A percentile compares a stretch with the other conserved stretches of the same genome.
phyloP scores from a whole-genome alignment of 2,797 vertebrate genomes.

The Danio choprae region DNA sequence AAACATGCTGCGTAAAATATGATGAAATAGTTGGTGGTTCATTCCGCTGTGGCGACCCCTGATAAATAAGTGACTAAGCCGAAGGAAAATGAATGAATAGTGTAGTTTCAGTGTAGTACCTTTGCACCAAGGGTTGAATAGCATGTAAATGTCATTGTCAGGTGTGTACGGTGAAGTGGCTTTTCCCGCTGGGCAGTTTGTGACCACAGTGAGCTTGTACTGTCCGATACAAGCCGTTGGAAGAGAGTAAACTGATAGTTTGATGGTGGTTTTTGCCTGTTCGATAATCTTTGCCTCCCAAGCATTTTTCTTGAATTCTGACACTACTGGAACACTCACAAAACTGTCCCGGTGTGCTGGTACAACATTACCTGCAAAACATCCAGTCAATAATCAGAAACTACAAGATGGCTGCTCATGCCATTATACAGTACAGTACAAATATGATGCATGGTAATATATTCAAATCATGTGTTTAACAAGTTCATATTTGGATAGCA shows the following conservation, averaged over 20 bases:
- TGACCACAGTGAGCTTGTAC: conserved; percentile 19
- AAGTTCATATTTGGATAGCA: too few species aligned
- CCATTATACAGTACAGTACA: too few species aligned
- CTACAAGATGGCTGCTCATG: not conserved
- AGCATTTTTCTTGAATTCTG: not conserved
- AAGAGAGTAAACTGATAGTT: conserved; percentile 15
- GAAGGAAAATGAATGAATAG: too few species aligned
- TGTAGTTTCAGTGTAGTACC: too few species aligned
- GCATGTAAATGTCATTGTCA: not conserved
- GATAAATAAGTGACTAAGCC: too few species aligned
- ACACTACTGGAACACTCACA: not conserved
- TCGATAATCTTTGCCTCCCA: conserved; percentile 23
- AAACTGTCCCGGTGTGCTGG: not conserved
- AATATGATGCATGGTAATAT: too few species aligned
- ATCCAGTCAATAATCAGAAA: not conserved
- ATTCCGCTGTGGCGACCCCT: too few species aligned
- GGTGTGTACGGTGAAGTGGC: conserved; percentile 10
- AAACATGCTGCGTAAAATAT: too few species aligned
- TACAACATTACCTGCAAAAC: not conserved
- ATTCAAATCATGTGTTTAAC: too few species aligned
- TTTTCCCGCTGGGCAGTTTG: conserved; percentile 4
- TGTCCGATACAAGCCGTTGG: conserved; percentile 6
- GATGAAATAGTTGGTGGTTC: too few species aligned
- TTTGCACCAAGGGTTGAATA: too few species aligned
- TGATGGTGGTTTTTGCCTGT: not conserved